Percentiles rank a stretch among this genome's conserved stretches.
Conservation (phyloP, 1,140 invertebrate species). For the Drosophila takahashii region DNA sequence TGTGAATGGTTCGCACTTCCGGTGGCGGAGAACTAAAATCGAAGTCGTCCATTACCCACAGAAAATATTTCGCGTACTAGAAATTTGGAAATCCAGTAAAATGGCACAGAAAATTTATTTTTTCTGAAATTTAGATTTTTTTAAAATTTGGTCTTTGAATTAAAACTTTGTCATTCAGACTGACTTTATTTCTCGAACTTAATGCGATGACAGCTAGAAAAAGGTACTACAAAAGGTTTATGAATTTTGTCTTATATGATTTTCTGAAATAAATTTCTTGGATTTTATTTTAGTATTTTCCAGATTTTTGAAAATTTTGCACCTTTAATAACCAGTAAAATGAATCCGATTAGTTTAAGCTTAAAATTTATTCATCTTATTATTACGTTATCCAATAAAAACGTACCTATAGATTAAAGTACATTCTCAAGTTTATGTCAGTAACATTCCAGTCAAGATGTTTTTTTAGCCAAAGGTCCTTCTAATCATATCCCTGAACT, state of each 20-base stretch:
- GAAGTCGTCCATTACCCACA: constrained; percentile 51
- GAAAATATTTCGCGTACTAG: background rate
- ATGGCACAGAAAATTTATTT: background rate
- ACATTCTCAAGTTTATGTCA: too few relatives aligned
- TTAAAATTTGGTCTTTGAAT: background rate
- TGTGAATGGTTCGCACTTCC: constrained; percentile 43
- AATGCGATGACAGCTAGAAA: background rate
- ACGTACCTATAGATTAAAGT: too few relatives aligned
- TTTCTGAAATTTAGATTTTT: background rate
- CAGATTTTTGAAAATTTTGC: too few relatives aligned
- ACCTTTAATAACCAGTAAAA: too few relatives aligned
- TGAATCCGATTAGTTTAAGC: too few relatives aligned
- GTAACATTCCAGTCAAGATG: background rate
- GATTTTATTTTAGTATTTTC: background rate
- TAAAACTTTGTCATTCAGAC: background rate
- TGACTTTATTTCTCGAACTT: background rate
- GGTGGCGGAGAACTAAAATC: constrained; percentile 58
- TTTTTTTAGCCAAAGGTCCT: background rate
- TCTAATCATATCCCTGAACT: constrained; percentile 70
- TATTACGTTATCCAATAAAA: background rate
- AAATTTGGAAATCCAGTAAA: background rate
- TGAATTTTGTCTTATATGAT: too few relatives aligned
- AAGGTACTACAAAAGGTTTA: too few relatives aligned
- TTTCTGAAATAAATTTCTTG: background rate
- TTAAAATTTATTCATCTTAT: background rate